Evolutionary conservation across 2,113 vertebrate genomes (phyloP).

Genomic region (Pseudois nayaur): DNA sequence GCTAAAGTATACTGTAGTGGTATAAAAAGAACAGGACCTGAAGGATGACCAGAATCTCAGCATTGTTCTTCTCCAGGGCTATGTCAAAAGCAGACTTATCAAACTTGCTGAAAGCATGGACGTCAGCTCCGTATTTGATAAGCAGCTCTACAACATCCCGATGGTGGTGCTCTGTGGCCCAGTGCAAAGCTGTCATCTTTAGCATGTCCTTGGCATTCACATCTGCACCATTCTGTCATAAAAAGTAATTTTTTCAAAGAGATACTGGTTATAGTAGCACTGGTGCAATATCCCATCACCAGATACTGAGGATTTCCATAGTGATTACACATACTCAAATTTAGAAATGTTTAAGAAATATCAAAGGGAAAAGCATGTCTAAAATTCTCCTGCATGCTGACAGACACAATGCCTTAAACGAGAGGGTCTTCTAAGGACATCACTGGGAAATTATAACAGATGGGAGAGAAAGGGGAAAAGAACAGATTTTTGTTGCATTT

Average conservation of each 20-base stretch:
- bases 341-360: slow-evolving; percentile 8
- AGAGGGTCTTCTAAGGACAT: slow-evolving; percentile 50
- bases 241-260: not conserved
- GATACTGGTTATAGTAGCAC: not conserved
- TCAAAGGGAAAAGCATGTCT: slow-evolving; percentile 34
- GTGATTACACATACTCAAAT: not conserved
- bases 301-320: not conserved
- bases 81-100: slow-evolving; percentile 94
- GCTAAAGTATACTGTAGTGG: not conserved
- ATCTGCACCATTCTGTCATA: slow-evolving; percentile 89
- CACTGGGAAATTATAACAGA: slow-evolving; percentile 47
- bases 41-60: slow-evolving; percentile 82
- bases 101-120: slow-evolving; percentile 91
- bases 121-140: slow-evolving; percentile 88
- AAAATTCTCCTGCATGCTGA: slow-evolving; percentile 28
- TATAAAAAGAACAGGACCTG: slow-evolving; percentile 79
- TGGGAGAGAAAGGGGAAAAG: slow-evolving; percentile 16
- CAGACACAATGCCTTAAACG: slow-evolving; percentile 27
- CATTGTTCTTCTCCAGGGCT: slow-evolving; percentile 89
- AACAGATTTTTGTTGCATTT: slow-evolving; percentile 60
- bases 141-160: slow-evolving; percentile 87
- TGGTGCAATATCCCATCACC: not conserved
- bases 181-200: slow-evolving; percentile 96
- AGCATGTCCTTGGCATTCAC: slow-evolving; percentile 97
- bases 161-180: slow-evolving; percentile 92